Evolutionary conservation across 2,113 vertebrate genomes (phyloP).

Genomic region (Nothobranchius kuhntae): DNA sequence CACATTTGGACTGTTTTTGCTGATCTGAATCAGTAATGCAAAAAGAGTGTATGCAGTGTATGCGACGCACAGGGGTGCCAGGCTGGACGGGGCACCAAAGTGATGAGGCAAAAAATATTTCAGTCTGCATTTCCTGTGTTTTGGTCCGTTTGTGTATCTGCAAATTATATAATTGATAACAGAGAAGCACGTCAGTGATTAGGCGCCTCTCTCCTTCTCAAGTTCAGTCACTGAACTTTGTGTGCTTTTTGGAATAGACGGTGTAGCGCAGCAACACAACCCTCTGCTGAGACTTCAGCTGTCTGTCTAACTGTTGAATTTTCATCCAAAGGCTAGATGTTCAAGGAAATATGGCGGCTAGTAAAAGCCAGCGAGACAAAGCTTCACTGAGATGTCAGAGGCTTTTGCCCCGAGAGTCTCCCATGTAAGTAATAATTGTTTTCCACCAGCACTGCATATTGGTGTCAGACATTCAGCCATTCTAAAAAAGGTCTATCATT

Average conservation of each 20-base stretch:
- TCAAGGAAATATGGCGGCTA: slow-evolving; percentile 28
- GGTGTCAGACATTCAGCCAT: slow-evolving; percentile 76
- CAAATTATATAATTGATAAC: no score
- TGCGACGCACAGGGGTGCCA: no score
- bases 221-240: slow-evolving; percentile 80
- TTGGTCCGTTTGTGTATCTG: no score
- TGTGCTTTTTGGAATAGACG: slow-evolving; percentile 67
- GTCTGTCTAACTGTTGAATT: slow-evolving; percentile 18
- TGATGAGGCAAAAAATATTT: no score
- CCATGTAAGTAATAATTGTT: slow-evolving; percentile 73
- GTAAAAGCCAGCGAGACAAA: slow-evolving; percentile 22
- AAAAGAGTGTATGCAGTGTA: no score
- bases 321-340: slow-evolving; percentile 26
- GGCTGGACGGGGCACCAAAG: no score
- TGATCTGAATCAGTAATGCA: no score
- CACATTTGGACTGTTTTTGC: no score
- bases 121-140: no score
- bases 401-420: slow-evolving; percentile 54
- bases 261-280: slow-evolving; percentile 39
- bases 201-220: no score
- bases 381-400: slow-evolving; percentile 59
- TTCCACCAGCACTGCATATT: slow-evolving; percentile 64
- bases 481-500: slow-evolving; percentile 84
- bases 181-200: no score
- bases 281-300: slow-evolving; percentile 25